Evolutionary conservation across 1,140 invertebrate genomes (phyloP), one percentile per base, ranked within the genome.

Genomic region (Paramacrobiotus metropolitanus): DNA sequence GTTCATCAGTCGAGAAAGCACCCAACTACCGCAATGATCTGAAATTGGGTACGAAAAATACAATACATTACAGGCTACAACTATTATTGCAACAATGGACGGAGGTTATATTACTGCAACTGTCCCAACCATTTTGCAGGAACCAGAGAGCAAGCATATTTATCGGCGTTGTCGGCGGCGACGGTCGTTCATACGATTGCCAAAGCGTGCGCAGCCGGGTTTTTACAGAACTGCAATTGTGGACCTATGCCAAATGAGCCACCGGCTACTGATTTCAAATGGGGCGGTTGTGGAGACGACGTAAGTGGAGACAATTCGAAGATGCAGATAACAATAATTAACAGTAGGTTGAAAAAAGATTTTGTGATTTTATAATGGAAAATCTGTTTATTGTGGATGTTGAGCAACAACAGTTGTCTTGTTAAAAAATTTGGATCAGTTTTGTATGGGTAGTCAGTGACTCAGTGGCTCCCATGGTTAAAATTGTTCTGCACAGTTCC

Each of bases 1-100:
- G 86, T 71, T 85, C 84, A 55, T 83, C 83, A 44, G 79, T 87
- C 59, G 75, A 79, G 28, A 15, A 70, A 85, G 88, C 72, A 73
- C 88, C 65, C 0, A 76, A 77, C 83, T 88, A 76, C 87, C 78
- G 80, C 1, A 80, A 82, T 29, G 86, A 88, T 70, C 74, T 87
- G 61, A 77, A 83, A 2, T 79, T 81, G 75, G 85, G 85, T 86
- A 65, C 70, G 68, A 20, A 9, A 40, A n/a, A 40, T 9, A 9
- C 48, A 62, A 21, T 65, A 65, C 60, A 61, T n/a, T 61, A 30
- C 60, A 29, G 9, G 28, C 34, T 15, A 15, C 55, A 21, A 40
- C 4, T 44, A 44, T 21, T 30, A 45, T 45, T 61, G 4, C 45
- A 61, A 61, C 9, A 9, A 40, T 40, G n/a, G n/a, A 9, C n/a